Evolutionary conservation across 1,140 invertebrate species (phyloP).

Genomic region (Mycetomoellerius zeteki): DNA sequence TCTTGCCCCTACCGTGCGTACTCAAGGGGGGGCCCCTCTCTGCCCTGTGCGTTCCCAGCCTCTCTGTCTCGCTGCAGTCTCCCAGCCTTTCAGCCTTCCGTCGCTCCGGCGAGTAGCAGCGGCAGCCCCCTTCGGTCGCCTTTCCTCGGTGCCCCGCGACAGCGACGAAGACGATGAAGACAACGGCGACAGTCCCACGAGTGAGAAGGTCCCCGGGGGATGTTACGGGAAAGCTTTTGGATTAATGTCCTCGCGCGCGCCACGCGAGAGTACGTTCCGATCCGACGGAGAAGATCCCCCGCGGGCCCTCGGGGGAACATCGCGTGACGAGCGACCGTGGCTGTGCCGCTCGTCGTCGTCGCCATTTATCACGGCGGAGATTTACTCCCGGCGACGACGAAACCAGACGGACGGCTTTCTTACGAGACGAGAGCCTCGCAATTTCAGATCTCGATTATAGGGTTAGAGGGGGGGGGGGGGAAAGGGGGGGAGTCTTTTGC

Average conservation of each 20-base stretch:
- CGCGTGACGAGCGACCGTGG: constrained; percentile 28
- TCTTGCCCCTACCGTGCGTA: constrained; percentile 73
- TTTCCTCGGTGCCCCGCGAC: constrained; percentile 14
- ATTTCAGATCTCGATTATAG: constrained; percentile 26
- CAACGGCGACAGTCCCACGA: constrained; percentile 1
- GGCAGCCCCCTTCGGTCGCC: constrained; percentile 40
- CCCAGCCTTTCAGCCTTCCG: constrained; percentile 28
- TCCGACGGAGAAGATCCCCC: constrained; percentile 23
- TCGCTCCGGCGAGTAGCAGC: constrained; percentile 30
- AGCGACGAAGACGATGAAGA: constrained; percentile 25
- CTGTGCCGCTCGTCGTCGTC: constrained; percentile 3
- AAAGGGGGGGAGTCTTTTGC: not conserved
- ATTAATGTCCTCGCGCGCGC: constrained; percentile 54
- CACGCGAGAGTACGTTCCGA: constrained; percentile 28
- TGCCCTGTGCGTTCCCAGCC: constrained; percentile 31
- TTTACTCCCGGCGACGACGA: constrained; percentile 36
- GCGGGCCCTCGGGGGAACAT: not conserved
- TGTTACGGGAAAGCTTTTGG: constrained; percentile 69
- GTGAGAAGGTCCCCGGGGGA: constrained; percentile 62
- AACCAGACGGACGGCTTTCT: constrained; percentile 23
- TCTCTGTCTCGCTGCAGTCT: constrained; percentile 36
- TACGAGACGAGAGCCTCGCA: not conserved
- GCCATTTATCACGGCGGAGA: constrained; percentile 41
- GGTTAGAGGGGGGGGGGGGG: too few species aligned
- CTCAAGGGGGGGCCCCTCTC: constrained; percentile 49